Evolutionary conservation across 2,797 vertebrate genomes (phyloP).

Genomic region (Danio tinwini): DNA sequence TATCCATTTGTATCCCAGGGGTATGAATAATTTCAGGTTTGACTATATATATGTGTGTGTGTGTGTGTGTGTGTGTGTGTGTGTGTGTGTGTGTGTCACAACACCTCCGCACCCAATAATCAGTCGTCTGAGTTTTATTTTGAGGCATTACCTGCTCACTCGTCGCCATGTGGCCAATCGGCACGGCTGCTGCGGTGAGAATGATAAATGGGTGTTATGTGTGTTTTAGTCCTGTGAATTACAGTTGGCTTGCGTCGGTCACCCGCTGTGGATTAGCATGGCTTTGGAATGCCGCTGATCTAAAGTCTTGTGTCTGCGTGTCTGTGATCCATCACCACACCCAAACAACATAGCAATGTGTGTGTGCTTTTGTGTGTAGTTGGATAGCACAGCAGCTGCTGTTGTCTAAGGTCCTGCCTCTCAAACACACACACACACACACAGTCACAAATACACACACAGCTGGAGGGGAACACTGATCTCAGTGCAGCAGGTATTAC

Average conservation of each 20-base stretch:
- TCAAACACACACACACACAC: slow-evolving; percentile 31
- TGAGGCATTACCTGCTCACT: slow-evolving; percentile 52
- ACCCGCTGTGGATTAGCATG: slow-evolving; percentile 66
- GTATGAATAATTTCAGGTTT: too few species aligned
- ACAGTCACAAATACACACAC: slow-evolving; percentile 41
- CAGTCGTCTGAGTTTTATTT: slow-evolving; percentile 50
- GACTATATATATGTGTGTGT: too few species aligned
- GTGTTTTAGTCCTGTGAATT: slow-evolving; percentile 40
- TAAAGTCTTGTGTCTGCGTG: slow-evolving; percentile 69
- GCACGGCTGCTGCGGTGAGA: slow-evolving; percentile 16
- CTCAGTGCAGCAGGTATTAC: slow-evolving; percentile 69
- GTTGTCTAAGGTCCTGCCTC: slow-evolving; percentile 47
- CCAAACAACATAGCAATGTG: slow-evolving; percentile 60
- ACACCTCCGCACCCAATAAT: slow-evolving; percentile 52
- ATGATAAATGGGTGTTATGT: slow-evolving; percentile 41
- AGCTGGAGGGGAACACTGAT: slow-evolving; percentile 42
- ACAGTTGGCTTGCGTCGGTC: slow-evolving; percentile 44
- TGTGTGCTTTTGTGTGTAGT: slow-evolving; percentile 27
- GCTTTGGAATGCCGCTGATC: slow-evolving; percentile 70
- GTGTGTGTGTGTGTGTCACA: neutral
- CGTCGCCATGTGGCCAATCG: slow-evolving; percentile 42
- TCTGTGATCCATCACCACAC: slow-evolving; percentile 68
- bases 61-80: too few species aligned
- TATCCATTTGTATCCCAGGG: too few species aligned
- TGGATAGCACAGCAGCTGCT: slow-evolving; percentile 59